phyloP scores from a whole-genome alignment of 2,888 invertebrate genomes.

The Lasioglossum pauxillum region DNA sequence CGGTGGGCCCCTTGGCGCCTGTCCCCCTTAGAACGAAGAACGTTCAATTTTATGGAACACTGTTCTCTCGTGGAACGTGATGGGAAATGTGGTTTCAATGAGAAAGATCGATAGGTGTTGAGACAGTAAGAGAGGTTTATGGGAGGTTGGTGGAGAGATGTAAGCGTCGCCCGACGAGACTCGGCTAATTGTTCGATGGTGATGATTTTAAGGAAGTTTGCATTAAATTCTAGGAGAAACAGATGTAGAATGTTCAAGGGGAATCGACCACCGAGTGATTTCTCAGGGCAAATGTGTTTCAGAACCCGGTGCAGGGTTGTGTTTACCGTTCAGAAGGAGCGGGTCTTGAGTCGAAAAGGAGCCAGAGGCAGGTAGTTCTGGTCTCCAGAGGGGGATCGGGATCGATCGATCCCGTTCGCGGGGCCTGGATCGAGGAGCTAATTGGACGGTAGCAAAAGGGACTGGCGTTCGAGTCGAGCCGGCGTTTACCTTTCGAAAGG shows the following conservation, averaged over 20 bases:
- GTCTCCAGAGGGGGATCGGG: background rate
- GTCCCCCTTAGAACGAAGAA: background rate
- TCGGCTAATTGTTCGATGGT: background rate
- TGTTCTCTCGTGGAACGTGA: background rate
- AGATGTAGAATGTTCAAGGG: background rate
- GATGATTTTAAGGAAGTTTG: background rate
- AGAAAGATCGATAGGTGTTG: background rate
- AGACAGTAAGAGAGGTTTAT: background rate
- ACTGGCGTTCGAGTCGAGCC: conserved; percentile 8
- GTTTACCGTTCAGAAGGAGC: conserved; percentile 9
- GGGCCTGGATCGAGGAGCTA: background rate
- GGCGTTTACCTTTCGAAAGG: conserved; percentile 18
- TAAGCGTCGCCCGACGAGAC: background rate
- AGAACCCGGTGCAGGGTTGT: background rate
- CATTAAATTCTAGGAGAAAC: background rate
- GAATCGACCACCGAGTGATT: background rate
- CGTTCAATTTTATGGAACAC: background rate
- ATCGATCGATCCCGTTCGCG: background rate
- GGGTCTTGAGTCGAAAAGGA: background rate
- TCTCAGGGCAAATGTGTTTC: conserved; percentile 21
- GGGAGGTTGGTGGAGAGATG: background rate
- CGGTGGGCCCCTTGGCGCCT: background rate
- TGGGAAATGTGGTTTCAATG: background rate
- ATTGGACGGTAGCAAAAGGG: conserved; percentile 5
- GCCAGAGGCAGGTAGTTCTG: conserved; percentile 9